Evolutionary conservation across 2,113 vertebrate genomes (phyloP), one percentile per base, ranked within the genome.

Genomic region (Ictalurus punctatus): DNA sequence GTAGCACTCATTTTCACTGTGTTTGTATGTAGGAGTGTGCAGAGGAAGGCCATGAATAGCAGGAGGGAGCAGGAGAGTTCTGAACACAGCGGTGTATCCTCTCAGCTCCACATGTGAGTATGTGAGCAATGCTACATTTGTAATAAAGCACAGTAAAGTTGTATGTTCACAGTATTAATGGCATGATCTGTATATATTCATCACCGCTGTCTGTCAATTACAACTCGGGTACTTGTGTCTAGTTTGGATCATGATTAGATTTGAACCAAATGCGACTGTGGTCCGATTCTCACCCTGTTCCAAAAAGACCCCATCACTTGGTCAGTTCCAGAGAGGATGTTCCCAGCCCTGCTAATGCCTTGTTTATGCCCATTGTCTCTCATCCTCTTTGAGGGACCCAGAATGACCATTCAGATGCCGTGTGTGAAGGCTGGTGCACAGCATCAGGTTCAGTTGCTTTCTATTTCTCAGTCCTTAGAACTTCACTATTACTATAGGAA

Each of bases 31-130:
- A 95, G 94, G 81, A 59, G 83, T 13, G 87, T 87, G 0, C 91
- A 92, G 88, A 90, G 88, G 73, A 94, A 91, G 79, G 73, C 90
- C 48, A 90, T 85, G 40, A 67, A 59, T 59, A 74, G 0, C 37
- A 90, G 80, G 80, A 91, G 83, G 7, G 87, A 9, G 1, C 80
- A 21, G 40, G 44, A 83, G 85, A 67, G 56, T 44, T 71, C 48
- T 6, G 59, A 88, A 61, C 90, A 88, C 52, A 76, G 67, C 48
- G 91, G 93, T 76, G 86, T 95, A 74, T 87, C 91, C 76, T 94
- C 94, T 48, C 90, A 94, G 37, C 91, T 95, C 85, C 92, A 86
- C 81, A 61, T 94, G 96, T 93, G 82, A 87, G 92, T 87, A 37
- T 25, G 12, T 59, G 40, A 44, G 23, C 14, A 40, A 63, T 27